Evolutionary conservation across 2,797 vertebrate genomes (phyloP).

Genomic region (Chiloscyllium punctatum): DNA sequence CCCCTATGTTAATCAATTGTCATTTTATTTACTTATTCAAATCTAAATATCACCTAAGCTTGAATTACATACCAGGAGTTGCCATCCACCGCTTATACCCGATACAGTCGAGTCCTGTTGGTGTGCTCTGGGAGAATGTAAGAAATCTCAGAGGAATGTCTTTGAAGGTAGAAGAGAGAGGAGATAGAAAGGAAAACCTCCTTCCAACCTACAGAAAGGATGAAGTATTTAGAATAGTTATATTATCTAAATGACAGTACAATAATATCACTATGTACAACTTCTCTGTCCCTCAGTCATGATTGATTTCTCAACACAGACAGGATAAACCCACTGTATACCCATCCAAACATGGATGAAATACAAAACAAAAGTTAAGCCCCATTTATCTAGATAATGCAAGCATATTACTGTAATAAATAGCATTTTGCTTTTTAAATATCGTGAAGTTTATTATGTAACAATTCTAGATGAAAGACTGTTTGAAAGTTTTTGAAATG

Average conservation of each 20-base stretch:
- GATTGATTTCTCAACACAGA: not conserved
- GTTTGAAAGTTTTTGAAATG: not conserved
- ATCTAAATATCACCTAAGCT: not conserved
- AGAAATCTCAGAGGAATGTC: conserved; percentile 58
- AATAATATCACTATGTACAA: not conserved
- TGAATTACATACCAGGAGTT: conserved; percentile 59
- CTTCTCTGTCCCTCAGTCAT: not conserved
- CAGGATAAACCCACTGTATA: not conserved
- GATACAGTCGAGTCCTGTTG: conserved; percentile 67
- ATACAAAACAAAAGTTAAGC: not conserved
- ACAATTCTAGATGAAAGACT: not conserved
- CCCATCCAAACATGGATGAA: not conserved
- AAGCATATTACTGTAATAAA: not conserved
- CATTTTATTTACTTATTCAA: not conserved
- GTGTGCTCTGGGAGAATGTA: conserved; percentile 77
- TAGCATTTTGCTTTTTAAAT: not conserved
- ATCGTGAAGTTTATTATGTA: not conserved
- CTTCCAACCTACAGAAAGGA: conserved; percentile 53
- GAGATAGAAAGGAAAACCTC: conserved; percentile 43
- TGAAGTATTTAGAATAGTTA: not conserved
- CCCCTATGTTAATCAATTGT: not conserved
- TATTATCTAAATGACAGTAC: not conserved
- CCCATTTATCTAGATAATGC: not conserved
- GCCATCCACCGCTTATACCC: conserved; percentile 59
- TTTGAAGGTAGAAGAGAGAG: conserved; percentile 33